phyloP scores from a whole-genome alignment of 1,140 invertebrate genomes.

The Delia radicum region DNA sequence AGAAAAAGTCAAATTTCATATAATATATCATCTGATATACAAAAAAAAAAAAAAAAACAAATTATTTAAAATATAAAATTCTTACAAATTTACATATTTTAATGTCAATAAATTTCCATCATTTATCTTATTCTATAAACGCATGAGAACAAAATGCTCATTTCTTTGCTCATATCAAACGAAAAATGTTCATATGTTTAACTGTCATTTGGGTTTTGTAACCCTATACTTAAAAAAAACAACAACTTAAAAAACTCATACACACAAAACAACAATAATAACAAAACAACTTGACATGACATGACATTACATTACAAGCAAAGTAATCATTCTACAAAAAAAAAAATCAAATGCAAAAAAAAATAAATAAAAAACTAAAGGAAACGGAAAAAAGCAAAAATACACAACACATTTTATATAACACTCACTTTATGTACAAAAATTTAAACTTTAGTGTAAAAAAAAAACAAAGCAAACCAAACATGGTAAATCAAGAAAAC shows the following conservation, averaged over 20 bases:
- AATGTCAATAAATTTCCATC: constrained; percentile 17
- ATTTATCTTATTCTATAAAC: background rate
- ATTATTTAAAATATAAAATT: background rate
- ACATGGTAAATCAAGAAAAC: no score
- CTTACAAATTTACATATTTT: constrained; percentile 1
- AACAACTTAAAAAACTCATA: background rate
- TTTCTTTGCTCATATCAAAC: background rate
- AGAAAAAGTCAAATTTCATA: background rate
- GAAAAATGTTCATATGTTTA: background rate
- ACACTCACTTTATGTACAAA: background rate
- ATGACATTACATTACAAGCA: constrained; percentile 6
- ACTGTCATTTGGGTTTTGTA: constrained; percentile 7
- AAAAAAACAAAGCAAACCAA: background rate
- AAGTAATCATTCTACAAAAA: constrained; percentile 11
- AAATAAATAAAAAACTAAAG: background rate
- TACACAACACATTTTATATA: background rate
- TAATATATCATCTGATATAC: background rate
- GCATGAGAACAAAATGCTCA: background rate
- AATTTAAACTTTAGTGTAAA: constrained; percentile 3
- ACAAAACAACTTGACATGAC: constrained; percentile 10
- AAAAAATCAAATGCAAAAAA: background rate
- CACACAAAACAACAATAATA: background rate
- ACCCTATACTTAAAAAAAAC: background rate
- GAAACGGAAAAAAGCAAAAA: background rate
- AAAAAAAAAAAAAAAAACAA: background rate